Conservation (phyloP, 2,888 invertebrate species). For the Ypsolopha scabrella region DNA sequence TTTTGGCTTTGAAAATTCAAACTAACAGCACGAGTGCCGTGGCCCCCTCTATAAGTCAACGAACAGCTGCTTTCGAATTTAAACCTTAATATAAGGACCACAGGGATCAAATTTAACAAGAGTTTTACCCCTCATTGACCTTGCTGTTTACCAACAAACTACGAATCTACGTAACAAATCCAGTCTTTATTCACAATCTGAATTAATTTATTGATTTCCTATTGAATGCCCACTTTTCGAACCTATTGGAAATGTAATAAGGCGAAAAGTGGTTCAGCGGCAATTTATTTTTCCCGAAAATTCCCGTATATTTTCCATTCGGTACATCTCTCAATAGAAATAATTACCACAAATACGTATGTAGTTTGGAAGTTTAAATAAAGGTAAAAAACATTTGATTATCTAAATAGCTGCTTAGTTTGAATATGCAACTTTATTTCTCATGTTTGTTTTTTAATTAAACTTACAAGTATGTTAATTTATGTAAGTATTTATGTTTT, state of each 20-base stretch:
- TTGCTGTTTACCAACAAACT: slow-evolving; percentile 9
- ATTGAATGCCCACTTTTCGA: too few relatives aligned
- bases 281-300: too few relatives aligned
- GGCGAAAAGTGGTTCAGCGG: too few relatives aligned
- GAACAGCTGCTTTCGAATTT: slow-evolving; percentile 30
- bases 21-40: slow-evolving; percentile 23
- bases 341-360: neutral
- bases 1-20: slow-evolving; percentile 6
- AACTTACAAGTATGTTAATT: too few relatives aligned
- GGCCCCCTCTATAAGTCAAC: slow-evolving; percentile 44
- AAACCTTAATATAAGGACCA: neutral
- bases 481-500: too few relatives aligned
- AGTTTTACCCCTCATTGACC: neutral
- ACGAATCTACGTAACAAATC: slow-evolving; percentile 25
- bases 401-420: neutral
- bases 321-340: too few relatives aligned
- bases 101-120: neutral
- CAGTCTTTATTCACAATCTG: slow-evolving; percentile 18
- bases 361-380: neutral
- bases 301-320: too few relatives aligned
- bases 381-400: neutral
- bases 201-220: neutral
- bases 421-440: neutral
- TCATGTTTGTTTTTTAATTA: too few relatives aligned
- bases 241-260: too few relatives aligned